phyloP scores from a whole-genome alignment of 2,113 vertebrate species.

The Mustela nigripes region DNA sequence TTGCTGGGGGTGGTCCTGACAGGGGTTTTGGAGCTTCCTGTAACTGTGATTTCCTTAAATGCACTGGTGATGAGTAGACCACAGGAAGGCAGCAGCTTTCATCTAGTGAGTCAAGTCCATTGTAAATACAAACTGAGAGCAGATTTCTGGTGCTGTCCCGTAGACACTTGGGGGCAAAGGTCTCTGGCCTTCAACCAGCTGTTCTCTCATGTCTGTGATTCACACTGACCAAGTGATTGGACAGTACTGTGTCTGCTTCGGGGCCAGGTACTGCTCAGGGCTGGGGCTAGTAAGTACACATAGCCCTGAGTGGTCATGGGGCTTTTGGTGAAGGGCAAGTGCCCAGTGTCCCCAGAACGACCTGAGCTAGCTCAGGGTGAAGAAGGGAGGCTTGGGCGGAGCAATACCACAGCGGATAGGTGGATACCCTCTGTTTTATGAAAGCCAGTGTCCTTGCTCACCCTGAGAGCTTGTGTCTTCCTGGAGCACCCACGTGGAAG shows the following conservation, averaged over 20 bases:
- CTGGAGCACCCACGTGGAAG: neutral
- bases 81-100: neutral
- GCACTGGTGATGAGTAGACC: neutral
- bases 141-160: neutral
- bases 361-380: neutral
- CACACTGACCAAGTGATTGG: neutral
- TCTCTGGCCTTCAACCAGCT: neutral
- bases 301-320: neutral
- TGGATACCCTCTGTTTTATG: neutral
- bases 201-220: neutral
- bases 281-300: neutral
- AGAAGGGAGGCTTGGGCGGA: neutral
- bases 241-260: neutral
- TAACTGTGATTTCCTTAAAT: neutral
- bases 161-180: neutral
- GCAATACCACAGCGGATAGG: neutral
- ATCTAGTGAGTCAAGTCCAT: neutral
- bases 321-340: neutral
- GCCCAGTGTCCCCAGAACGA: neutral
- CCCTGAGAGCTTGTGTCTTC: neutral
- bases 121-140: neutral
- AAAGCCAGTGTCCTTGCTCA: neutral
- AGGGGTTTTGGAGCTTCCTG: neutral
- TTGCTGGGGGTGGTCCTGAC: neutral
- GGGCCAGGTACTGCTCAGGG: neutral